Percentiles rank a stretch among this genome's conserved stretches.
phyloP scores from a whole-genome alignment of 2,113 vertebrate genomes.

The Apus apus region DNA sequence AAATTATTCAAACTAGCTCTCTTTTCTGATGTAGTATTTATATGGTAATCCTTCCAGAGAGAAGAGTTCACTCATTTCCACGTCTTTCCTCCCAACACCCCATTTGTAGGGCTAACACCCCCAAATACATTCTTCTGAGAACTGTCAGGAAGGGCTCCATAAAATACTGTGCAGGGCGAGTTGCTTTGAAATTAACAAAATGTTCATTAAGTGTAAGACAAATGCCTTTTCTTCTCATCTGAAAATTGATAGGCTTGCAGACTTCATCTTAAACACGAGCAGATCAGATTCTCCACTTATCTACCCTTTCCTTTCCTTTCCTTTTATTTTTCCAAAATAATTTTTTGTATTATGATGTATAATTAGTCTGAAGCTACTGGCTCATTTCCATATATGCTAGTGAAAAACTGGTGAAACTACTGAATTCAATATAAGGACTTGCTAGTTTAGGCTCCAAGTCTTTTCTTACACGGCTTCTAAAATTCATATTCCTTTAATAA shows the following conservation, averaged over 20 bases:
- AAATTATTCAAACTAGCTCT: background rate
- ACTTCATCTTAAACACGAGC: background rate
- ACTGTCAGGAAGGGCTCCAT: background rate
- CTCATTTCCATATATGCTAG: background rate
- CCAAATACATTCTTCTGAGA: background rate
- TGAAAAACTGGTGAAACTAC: background rate
- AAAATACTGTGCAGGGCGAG: background rate
- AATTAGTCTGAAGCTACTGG: background rate
- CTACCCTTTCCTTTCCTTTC: background rate
- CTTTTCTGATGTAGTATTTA: background rate
- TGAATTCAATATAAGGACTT: background rate
- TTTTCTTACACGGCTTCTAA: background rate
- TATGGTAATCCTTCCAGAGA: background rate
- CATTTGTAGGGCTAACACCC: background rate
- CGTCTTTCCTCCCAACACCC: background rate
- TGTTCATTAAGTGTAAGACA: background rate
- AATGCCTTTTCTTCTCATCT: background rate
- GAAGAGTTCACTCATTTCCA: background rate
- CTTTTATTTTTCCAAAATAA: background rate
- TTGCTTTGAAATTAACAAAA: background rate
- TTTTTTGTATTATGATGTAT: background rate
- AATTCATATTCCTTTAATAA: background rate
- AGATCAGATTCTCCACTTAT: background rate
- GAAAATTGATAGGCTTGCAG: background rate
- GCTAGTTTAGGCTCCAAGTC: background rate